Percentiles rank a stretch among this genome's conserved stretches.
Evolutionary conservation across 2,888 invertebrate species (phyloP).

Genomic region (Unio delphinus): DNA sequence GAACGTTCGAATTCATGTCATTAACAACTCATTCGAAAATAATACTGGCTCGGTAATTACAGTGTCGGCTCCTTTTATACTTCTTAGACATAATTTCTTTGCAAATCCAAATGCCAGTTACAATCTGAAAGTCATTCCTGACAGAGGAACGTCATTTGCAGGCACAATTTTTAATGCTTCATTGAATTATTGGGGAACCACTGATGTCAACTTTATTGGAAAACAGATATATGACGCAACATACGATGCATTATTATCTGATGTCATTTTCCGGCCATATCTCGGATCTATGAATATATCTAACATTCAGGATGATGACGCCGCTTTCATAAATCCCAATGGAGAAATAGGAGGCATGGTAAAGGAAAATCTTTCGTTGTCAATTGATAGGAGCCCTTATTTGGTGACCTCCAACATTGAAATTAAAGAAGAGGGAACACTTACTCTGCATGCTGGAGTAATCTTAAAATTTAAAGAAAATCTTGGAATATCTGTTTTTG

Average conservation of each 20-base stretch:
- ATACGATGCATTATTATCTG: conserved; percentile 16
- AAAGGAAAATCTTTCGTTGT: conserved; percentile 13
- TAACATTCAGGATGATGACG: conserved; percentile 11
- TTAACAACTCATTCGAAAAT: conserved; percentile 8
- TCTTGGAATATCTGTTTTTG: conserved; percentile 8
- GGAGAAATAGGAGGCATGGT: conserved; percentile 30
- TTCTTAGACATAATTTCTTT: conserved; percentile 23
- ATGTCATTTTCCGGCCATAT: conserved; percentile 21
- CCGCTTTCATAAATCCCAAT: conserved; percentile 11
- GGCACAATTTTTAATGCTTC: conserved; percentile 18
- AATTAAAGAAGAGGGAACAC: conserved; percentile 9
- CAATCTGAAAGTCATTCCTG: conserved; percentile 11
- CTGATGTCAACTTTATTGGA: conserved; percentile 12
- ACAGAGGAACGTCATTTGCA: neutral
- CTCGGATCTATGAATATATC: conserved; percentile 19
- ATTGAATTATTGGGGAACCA: conserved; percentile 31
- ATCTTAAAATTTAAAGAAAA: conserved; percentile 12
- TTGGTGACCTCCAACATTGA: conserved; percentile 23
- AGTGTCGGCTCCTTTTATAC: conserved; percentile 6
- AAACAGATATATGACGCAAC: conserved; percentile 19
- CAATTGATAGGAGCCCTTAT: conserved; percentile 16
- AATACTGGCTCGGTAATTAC: conserved; percentile 17
- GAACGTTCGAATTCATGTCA: too few species aligned
- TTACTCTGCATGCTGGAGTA: conserved; percentile 27
- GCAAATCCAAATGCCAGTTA: conserved; percentile 16